A percentile compares a stretch with the other conserved stretches of the same genome.
Conservation (phyloP, 2,888 invertebrate genomes). For the Sycophila texana region DNA sequence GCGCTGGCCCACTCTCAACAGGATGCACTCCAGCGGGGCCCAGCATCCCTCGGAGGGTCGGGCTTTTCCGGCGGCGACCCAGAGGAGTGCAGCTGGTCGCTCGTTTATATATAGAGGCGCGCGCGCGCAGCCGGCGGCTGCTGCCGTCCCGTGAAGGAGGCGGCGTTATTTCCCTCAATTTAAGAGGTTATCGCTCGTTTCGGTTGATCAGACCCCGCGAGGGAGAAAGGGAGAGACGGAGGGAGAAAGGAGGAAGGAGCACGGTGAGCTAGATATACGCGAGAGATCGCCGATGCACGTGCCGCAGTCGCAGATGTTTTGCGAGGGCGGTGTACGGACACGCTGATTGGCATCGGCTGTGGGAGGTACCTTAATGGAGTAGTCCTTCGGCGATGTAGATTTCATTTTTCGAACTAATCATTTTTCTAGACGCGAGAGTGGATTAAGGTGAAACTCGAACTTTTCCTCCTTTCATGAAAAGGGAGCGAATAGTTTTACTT, state of each 20-base stretch:
- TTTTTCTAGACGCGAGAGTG: no score
- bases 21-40: background rate
- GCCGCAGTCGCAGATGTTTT: background rate
- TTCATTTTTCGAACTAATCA: no score
- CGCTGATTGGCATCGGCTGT: no score
- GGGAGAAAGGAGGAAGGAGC: conserved; percentile 29
- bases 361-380: no score
- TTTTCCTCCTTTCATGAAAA: no score
- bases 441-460: no score
- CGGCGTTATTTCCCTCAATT: conserved; percentile 25
- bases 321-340: no score
- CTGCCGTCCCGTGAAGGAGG: background rate
- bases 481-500: no score
- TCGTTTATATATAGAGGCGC: conserved; percentile 9
- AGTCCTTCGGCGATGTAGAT: no score
- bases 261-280: background rate
- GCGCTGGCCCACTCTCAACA: no score
- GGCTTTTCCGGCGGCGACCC: background rate
- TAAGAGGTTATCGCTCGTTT: conserved; percentile 50
- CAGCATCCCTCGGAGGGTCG: background rate
- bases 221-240: background rate
- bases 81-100: background rate
- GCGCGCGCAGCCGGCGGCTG: background rate
- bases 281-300: background rate
- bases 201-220: conserved; percentile 34